A percentile compares a stretch with the other conserved stretches of the same genome.
These are phyloP conservation scores for Sebastes miniatus DNA, from an alignment of 2,797 vertebrate genomes.

Conservation along the genomic window DNA sequence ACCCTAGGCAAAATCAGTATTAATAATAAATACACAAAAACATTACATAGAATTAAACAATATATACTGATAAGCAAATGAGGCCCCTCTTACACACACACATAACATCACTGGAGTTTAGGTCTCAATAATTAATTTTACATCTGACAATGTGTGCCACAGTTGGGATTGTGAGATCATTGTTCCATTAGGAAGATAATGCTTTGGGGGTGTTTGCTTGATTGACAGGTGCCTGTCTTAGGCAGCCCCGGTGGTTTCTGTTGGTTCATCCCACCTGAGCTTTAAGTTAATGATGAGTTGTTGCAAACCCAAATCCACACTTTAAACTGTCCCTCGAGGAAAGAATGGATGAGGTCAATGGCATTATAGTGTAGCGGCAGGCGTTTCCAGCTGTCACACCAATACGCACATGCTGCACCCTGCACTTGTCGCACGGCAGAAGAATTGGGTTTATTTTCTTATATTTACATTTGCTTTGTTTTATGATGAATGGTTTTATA, in stretches of 20 bases:
- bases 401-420: neutral
- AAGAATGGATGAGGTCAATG: neutral
- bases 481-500: too few species aligned
- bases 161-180: constrained; percentile 7
- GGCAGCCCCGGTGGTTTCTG: neutral
- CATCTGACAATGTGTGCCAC: neutral
- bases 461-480: too few species aligned
- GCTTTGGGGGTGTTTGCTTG: neutral
- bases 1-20: neutral
- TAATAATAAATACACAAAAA: constrained; percentile 5
- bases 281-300: neutral
- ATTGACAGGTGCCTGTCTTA: constrained; percentile 10
- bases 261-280: neutral
- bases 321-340: neutral
- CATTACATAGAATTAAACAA: neutral
- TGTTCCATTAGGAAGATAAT: constrained; percentile 25
- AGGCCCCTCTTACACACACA: neutral
- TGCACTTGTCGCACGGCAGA: too few species aligned
- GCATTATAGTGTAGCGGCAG: neutral
- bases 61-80: neutral
- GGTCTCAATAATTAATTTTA: constrained; percentile 2
- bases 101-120: neutral
- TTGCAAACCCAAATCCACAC: neutral
- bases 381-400: neutral
- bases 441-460: too few species aligned